Percentiles rank a stretch among this genome's conserved stretches.
Evolutionary conservation across 2,797 vertebrate species (phyloP).

Genomic region (Austrolebias charrua): DNA sequence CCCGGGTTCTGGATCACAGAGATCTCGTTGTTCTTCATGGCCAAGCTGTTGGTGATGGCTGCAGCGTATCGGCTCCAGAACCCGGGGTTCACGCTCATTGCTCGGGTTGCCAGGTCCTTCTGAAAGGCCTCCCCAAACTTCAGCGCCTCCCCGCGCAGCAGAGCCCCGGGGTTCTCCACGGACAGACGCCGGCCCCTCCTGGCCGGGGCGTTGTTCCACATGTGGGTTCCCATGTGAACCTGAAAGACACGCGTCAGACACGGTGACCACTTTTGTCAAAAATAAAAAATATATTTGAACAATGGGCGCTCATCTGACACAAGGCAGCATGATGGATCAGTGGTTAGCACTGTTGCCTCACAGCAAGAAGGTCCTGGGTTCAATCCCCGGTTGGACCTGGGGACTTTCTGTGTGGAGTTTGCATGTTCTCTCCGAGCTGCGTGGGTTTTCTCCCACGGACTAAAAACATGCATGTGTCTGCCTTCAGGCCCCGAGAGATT

Average conservation of each 20-base stretch:
- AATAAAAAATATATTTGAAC: too few species aligned
- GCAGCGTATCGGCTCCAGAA: slow-evolving; percentile 97
- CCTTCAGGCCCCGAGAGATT: too few species aligned
- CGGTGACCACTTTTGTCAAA: not conserved
- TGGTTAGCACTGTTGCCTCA: too few species aligned
- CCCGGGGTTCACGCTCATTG: slow-evolving; percentile 92
- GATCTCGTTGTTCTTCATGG: slow-evolving; percentile 98
- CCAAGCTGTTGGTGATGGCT: slow-evolving; percentile 91
- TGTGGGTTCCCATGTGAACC: slow-evolving; percentile 99
- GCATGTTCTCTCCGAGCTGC: too few species aligned
- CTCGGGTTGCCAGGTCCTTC: slow-evolving; percentile 91
- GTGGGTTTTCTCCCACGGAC: too few species aligned
- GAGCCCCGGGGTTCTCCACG: slow-evolving; percentile 92
- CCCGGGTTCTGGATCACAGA: slow-evolving; percentile 97
- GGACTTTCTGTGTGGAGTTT: too few species aligned
- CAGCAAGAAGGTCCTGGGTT: too few species aligned
- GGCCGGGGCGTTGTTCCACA: slow-evolving; percentile 96
- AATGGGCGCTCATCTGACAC: too few species aligned
- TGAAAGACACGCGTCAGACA: slow-evolving; percentile 44
- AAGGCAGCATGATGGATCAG: too few species aligned
- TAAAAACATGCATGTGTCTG: too few species aligned
- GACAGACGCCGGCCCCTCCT: slow-evolving; percentile 92
- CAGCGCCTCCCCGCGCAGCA: slow-evolving; percentile 87
- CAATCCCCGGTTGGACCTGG: too few species aligned
- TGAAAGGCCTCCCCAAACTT: slow-evolving; percentile 96